Evolutionary conservation across 1,140 invertebrate genomes (phyloP).

Genomic region (Branchinecta lindahli): DNA sequence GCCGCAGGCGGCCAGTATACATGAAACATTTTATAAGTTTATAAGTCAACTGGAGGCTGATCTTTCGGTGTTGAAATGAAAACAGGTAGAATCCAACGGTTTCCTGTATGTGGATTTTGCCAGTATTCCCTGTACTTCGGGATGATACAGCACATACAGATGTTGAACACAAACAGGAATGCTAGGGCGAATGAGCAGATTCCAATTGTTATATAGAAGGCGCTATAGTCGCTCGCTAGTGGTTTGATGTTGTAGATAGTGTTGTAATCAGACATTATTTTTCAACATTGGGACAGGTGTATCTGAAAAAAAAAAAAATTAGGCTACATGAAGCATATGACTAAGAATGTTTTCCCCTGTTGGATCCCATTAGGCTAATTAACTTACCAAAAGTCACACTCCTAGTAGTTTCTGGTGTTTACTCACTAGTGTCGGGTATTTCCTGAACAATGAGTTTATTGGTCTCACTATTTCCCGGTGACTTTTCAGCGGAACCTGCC

Average conservation of each 20-base stretch:
- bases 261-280: constrained; percentile 10
- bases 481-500: no score
- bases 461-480: no score
- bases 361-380: no score
- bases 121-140: constrained; percentile 60
- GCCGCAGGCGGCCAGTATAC: constrained; percentile 55
- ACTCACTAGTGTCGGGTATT: no score
- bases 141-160: constrained; percentile 53
- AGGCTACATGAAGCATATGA: no score
- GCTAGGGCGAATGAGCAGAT: constrained; percentile 53
- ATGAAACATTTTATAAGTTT: constrained; percentile 34
- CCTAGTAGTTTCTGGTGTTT: no score
- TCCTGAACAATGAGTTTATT: no score
- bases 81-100: constrained; percentile 61
- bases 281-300: not conserved
- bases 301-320: not conserved
- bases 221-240: constrained; percentile 26
- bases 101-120: constrained; percentile 66
- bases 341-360: no score
- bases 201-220: constrained; percentile 59
- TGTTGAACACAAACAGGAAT: constrained; percentile 51
- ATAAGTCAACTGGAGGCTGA: constrained; percentile 56
- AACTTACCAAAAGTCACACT: no score
- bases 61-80: constrained; percentile 65
- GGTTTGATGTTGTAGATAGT: constrained; percentile 17